phyloP scores from a whole-genome alignment of 92 coral and sea anemone genomes.

The Chrysogorgia sp. region DNA sequence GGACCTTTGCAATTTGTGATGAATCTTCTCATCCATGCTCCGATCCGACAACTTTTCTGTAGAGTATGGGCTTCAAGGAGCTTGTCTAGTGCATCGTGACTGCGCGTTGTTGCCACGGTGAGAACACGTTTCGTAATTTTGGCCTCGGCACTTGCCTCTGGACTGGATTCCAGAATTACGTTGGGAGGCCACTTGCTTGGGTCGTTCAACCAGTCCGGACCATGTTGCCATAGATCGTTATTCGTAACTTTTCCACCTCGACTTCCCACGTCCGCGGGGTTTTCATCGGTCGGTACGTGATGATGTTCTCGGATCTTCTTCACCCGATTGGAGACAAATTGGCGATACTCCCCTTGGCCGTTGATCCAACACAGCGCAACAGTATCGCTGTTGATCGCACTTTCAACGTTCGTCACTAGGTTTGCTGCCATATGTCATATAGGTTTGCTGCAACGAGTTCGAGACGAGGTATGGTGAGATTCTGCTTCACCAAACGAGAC shows the following conservation, averaged over 20 bases:
- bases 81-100: constrained; percentile 20
- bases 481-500: constrained; percentile 52
- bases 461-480: constrained; percentile 49
- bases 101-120: constrained; percentile 22
- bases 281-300: constrained; percentile 54
- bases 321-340: constrained; percentile 49
- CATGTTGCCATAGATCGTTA: constrained; percentile 46
- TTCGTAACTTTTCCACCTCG: constrained; percentile 40
- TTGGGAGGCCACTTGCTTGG: constrained; percentile 53
- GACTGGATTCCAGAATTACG: constrained; percentile 11
- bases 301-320: constrained; percentile 38
- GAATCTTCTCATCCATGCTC: constrained; percentile 36
- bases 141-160: constrained; percentile 38
- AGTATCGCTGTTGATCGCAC: constrained; percentile 2
- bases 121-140: constrained; percentile 38
- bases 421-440: constrained; percentile 63
- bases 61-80: constrained; percentile 6
- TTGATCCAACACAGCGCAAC: constrained; percentile 46
- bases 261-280: constrained; percentile 60
- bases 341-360: constrained; percentile 36
- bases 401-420: constrained; percentile 41
- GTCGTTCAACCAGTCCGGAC: constrained; percentile 53
- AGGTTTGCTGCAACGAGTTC: constrained; percentile 56
- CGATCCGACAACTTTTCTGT: constrained; percentile 14
- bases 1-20: constrained; percentile 23